Evolutionary conservation across 2,797 vertebrate species (phyloP), one percentile per base, ranked within the genome.

Genomic region (Cygnus olor): DNA sequence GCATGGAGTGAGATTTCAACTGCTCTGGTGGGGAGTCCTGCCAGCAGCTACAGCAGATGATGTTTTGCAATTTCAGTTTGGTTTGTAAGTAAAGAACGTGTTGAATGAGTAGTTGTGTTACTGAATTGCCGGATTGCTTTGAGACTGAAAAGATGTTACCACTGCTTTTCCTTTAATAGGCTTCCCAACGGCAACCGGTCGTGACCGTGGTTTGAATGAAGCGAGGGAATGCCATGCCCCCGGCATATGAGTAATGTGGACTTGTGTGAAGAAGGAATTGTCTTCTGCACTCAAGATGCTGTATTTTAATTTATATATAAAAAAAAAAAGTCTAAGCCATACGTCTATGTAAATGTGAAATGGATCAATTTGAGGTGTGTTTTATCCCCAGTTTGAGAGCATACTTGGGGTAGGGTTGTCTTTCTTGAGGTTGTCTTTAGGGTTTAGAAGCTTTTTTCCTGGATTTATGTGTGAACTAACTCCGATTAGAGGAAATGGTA

Each of bases 1-100:
- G 53, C 61, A 71, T 53, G 28, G 93, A 90, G 85, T 74, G 54
- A 93, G 74, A 83, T 91, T 93, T 90, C 47, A 89, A 93, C 80
- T 49, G n/a, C 45, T 84, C 11, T 71, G 21, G 36, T 87, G 25
- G 19, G 2, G 76, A 85, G 44, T 4, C 4, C 44, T 58, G 70
- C 80, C 36, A 11, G 86, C 79, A 80, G 80, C 64, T 82, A 4
- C 49, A 78, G 69, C 73, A 74, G 80, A 83, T 38, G 34, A 60
- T 80, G 51, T 85, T 89, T 51, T 83, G 66, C 64, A 88, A 65
- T 72, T 94, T 89, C 2, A 8, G 4, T 78, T 89, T 54, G 38
- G 18, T 80, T 88, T 64, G 36, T 51, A 56, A 80, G 79, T 64
- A 66, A 92, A 73, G 61, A 73, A 38, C 16, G 7, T n/a, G 40